Evolutionary conservation across 35 echinoderm and acorn worm genomes (phyloP).

Genomic region (Heliocidaris tuberculata): DNA sequence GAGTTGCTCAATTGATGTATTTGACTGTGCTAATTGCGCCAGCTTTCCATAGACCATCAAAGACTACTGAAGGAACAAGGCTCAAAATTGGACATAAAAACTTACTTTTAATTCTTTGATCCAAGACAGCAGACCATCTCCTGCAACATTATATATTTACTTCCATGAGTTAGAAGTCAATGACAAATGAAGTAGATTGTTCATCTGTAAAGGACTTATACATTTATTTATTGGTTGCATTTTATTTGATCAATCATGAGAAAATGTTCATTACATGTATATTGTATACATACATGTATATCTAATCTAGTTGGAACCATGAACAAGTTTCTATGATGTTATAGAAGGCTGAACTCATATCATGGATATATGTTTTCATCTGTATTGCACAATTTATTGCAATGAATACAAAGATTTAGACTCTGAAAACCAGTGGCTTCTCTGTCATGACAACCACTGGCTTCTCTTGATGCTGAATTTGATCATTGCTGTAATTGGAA

Average conservation of each 20-base stretch:
- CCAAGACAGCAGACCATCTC: neutral
- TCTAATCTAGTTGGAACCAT: neutral
- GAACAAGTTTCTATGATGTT: no score
- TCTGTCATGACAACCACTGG: neutral
- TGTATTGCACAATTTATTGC: neutral
- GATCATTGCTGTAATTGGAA: no score
- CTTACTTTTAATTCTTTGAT: neutral
- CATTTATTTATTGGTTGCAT: neutral
- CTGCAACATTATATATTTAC: neutral
- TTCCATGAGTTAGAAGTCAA: neutral
- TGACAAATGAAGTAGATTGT: no score
- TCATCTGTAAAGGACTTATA: neutral
- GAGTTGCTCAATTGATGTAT: neutral
- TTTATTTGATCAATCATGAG: neutral
- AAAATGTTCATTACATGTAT: neutral
- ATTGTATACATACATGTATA: conserved; percentile 23
- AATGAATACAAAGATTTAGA: neutral
- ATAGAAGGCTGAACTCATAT: no score
- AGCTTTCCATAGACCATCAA: neutral
- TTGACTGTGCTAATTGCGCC: neutral
- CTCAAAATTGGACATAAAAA: neutral
- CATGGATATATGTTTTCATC: neutral
- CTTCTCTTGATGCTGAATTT: no score
- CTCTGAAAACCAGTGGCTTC: neutral
- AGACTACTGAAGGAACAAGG: neutral